A percentile compares a stretch with the other conserved stretches of the same genome.
phyloP scores from a whole-genome alignment of 2,888 invertebrate species.

The Trichopria drosophilae region DNA sequence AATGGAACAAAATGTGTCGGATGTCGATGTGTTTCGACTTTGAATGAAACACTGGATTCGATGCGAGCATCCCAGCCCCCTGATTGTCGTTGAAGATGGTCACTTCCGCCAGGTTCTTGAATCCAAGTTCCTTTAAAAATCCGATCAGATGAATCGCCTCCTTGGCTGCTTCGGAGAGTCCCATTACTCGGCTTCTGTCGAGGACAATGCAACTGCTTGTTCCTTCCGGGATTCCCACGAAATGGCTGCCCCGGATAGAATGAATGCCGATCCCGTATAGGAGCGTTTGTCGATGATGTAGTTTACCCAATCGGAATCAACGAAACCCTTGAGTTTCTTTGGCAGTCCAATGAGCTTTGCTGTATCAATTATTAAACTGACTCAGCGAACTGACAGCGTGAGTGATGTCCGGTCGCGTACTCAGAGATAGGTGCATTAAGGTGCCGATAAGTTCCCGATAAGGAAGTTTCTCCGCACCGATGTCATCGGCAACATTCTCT shows the following conservation, averaged over 20 bases:
- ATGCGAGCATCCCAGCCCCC: slow-evolving; percentile 10
- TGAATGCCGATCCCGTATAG: slow-evolving; percentile 28
- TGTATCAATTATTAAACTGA: no score
- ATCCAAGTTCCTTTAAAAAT: slow-evolving; percentile 15
- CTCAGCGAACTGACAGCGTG: no score
- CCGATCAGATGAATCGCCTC: slow-evolving; percentile 22
- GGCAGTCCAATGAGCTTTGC: no score
- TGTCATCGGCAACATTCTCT: no score
- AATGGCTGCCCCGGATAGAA: slow-evolving; percentile 14
- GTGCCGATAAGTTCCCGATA: slow-evolving; percentile 15
- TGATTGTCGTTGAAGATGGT: slow-evolving; percentile 8
- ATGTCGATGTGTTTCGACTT: slow-evolving; percentile 15
- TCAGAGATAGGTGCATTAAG: slow-evolving; percentile 14
- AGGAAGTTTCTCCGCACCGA: not conserved
- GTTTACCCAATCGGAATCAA: slow-evolving; percentile 27
- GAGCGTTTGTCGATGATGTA: slow-evolving; percentile 22
- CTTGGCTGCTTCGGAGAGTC: slow-evolving; percentile 24
- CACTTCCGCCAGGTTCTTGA: not conserved
- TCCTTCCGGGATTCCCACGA: slow-evolving; percentile 31
- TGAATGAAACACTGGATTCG: slow-evolving; percentile 13
- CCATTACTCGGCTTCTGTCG: slow-evolving; percentile 30
- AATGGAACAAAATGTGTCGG: slow-evolving; percentile 12
- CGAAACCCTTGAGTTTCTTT: slow-evolving; percentile 7
- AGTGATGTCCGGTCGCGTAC: no score
- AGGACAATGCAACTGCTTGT: slow-evolving; percentile 23